These are phyloP conservation scores for Dasypolia templi DNA, from an alignment of 2,888 invertebrate species.

Conservation along the genomic window DNA sequence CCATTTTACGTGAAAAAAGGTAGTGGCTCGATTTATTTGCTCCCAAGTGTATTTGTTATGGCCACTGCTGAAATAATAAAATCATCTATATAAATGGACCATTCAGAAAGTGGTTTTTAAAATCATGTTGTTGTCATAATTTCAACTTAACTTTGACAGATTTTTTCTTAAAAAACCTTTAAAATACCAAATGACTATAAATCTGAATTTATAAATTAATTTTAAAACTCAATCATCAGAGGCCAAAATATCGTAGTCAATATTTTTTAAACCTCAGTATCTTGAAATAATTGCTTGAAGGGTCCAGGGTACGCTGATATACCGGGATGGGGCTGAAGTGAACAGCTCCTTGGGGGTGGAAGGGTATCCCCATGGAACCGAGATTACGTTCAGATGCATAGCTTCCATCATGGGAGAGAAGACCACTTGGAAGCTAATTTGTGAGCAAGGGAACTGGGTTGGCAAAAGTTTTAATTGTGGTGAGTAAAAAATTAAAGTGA, in stretches of 20 bases:
- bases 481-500: constrained; percentile 69
- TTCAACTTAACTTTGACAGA: not conserved
- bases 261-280: constrained; percentile 37
- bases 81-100: not conserved
- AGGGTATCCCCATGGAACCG: constrained; percentile 94
- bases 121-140: no score
- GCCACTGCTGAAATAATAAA: constrained; percentile 42
- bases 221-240: constrained; percentile 23
- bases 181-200: no score
- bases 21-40: no score
- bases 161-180: not conserved
- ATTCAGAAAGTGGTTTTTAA: no score
- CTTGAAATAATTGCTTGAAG: constrained; percentile 78
- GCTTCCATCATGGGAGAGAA: constrained; percentile 95
- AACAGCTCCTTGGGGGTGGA: constrained; percentile 92
- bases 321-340: constrained; percentile 93
- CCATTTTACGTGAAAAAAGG: no score
- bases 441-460: constrained; percentile 96
- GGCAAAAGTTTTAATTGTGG: constrained; percentile 95
- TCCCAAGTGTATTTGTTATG: no score
- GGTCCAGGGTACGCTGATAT: constrained; percentile 94
- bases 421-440: constrained; percentile 95
- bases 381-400: constrained; percentile 96
- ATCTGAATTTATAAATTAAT: not conserved
- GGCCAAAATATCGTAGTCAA: constrained; percentile 28